Base-by-base conservation (phyloP, 2,797 vertebrate genomes). In the Euthynnus affinis region DNA sequence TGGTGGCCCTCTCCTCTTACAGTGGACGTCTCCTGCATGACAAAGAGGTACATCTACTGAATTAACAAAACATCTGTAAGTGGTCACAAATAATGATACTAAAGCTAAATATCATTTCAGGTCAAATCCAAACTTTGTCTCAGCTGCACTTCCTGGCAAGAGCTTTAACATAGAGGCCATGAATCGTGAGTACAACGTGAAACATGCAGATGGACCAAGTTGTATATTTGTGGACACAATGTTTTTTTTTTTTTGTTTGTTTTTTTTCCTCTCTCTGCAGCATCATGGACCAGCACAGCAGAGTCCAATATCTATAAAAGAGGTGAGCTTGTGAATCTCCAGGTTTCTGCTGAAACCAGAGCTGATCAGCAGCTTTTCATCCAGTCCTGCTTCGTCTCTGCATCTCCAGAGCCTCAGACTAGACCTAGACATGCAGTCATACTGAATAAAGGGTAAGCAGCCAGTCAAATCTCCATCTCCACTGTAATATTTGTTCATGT, bases 391-490 rank as follows among this genome's bases (percentile, higher is more conserved):
- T 93, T 85, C 65, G 74, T 87, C 8, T 92, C 93, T 0, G 48
- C 74, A 0, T 93, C 86, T 37, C 81, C 88, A 6, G 79, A 92
- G 20, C 82, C 84, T 29, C 55, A 59, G 6, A 62, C 78, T 14
- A 86, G 78, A 80, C 86, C 81, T 0, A 85, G 49, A 34, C 82
- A 87, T 17, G 55, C 73, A 0, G 64, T 94, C 49, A 86, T 95
- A 6, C 34, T 90, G 48, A 95, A 95, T 61, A 94, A 92, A 74
- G 94, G 94, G 94, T 95, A 67, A 74, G 27, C 22, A 10, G 29
- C n/a, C 9, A 2, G 12, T 1, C 6, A 1, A 14, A 1, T 9
- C 1, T 7, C 15, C 5, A 25, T n/a, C 46, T 49, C 46, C 17
- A 46, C 17, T 17, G 10, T 46, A 32, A 51, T 18, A 7, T 61